phyloP scores from a whole-genome alignment of 2,113 vertebrate species.

The Symphodus melops region DNA sequence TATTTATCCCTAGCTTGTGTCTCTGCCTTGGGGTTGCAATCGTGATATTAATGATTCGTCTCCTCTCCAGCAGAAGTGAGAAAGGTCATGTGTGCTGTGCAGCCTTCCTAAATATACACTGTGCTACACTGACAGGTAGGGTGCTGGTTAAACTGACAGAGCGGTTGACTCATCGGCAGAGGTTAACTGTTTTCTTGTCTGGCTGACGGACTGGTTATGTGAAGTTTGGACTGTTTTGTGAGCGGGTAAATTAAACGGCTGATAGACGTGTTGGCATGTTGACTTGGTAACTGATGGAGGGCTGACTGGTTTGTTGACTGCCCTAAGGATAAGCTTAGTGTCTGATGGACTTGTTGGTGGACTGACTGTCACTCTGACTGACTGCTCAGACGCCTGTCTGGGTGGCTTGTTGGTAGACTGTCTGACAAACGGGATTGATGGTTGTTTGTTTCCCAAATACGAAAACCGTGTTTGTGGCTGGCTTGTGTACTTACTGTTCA shows the following conservation, averaged over 20 bases:
- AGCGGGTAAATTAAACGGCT: constrained; percentile 53
- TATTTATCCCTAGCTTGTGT: constrained; percentile 90
- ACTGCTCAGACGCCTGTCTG: constrained; percentile 31
- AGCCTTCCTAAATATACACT: constrained; percentile 68
- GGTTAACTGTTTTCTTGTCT: constrained; percentile 75
- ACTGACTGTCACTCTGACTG: constrained; percentile 55
- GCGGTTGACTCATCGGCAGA: constrained; percentile 64
- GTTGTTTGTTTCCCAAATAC: constrained; percentile 28
- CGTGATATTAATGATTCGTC: constrained; percentile 78
- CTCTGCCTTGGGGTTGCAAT: constrained; percentile 82
- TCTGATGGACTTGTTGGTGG: constrained; percentile 58
- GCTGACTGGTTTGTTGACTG: constrained; percentile 61
- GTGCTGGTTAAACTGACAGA: constrained; percentile 59
- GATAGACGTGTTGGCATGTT: constrained; percentile 48
- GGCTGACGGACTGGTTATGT: constrained; percentile 64
- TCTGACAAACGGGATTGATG: constrained; percentile 20
- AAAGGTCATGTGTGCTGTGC: constrained; percentile 79
- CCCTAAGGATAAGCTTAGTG: constrained; percentile 57
- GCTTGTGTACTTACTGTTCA: neutral
- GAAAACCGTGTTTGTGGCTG: neutral
- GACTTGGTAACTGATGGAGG: constrained; percentile 54
- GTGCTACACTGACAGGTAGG: constrained; percentile 63
- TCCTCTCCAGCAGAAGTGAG: constrained; percentile 66
- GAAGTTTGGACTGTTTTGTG: constrained; percentile 38
- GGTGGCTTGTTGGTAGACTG: constrained; percentile 30